Conservation (phyloP, 2,797 vertebrate genomes). For the Sarcophilus harrisii region DNA sequence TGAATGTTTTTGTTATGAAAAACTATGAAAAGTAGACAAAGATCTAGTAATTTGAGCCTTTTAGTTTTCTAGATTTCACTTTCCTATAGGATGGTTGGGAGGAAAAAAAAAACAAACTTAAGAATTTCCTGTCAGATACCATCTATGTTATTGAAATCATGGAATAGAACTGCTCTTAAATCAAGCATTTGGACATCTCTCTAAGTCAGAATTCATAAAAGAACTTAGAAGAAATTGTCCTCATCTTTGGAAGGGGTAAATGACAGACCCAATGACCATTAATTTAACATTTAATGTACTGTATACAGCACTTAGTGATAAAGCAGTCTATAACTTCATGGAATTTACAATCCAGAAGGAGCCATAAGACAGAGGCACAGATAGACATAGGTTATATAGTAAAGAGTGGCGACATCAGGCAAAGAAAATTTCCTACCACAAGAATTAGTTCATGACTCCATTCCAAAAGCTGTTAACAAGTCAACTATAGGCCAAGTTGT, state of each 20-base stretch:
- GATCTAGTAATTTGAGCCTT: not conserved
- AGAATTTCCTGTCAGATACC: not conserved
- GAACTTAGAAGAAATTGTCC: not conserved
- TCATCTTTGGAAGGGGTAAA: not conserved
- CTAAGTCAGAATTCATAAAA: not conserved
- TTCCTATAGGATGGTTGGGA: not conserved
- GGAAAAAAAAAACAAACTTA: not conserved
- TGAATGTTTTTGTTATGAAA: not conserved
- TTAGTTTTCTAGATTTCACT: not conserved
- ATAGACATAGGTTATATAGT: not conserved
- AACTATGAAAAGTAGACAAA: not conserved
- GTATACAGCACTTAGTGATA: not conserved
- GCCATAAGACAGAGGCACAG: not conserved
- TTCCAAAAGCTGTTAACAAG: not conserved
- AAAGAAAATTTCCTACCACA: not conserved
- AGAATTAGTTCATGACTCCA: not conserved
- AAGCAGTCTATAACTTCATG: not conserved
- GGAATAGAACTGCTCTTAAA: not conserved
- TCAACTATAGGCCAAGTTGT: not conserved
- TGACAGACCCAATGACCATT: not conserved
- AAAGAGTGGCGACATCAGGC: not conserved
- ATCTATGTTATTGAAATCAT: not conserved
- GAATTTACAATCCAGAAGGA: not conserved
- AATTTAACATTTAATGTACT: not conserved
- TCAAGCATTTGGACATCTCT: not conserved